Evolutionary conservation across 30 jellyfish, hydroid and myxozoan species (phyloP).

Genomic region (Calvadosia cruxmelitensis): DNA sequence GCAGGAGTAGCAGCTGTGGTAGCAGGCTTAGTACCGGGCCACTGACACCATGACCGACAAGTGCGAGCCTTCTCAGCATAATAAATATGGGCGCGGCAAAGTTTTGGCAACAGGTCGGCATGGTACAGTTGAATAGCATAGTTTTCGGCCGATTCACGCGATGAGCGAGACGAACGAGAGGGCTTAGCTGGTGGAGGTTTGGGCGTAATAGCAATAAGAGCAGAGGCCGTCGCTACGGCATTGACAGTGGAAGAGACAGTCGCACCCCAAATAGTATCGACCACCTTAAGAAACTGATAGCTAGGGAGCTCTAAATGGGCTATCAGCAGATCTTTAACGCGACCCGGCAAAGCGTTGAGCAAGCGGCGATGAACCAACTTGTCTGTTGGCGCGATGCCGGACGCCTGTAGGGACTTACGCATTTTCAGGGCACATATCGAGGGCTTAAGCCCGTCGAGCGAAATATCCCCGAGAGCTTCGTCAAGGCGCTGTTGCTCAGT

Average conservation of each 20-base stretch:
- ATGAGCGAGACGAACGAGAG: not conserved
- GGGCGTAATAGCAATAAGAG: not conserved
- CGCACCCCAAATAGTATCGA: not conserved
- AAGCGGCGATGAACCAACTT: not conserved
- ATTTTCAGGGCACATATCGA: not conserved
- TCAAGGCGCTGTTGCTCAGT: conserved; percentile 1
- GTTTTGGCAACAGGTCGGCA: not conserved
- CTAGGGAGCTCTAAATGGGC: not conserved
- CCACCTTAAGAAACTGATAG: not conserved
- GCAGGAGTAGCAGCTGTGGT: not conserved
- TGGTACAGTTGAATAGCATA: not conserved
- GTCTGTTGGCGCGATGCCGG: not conserved
- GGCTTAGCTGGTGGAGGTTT: not conserved
- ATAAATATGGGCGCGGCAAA: not conserved
- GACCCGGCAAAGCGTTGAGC: not conserved
- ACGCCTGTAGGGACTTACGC: not conserved
- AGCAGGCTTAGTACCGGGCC: conserved; percentile 1
- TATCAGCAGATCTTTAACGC: not conserved
- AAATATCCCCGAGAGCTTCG: not conserved
- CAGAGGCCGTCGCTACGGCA: not conserved
- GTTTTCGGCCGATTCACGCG: not conserved
- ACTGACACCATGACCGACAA: not conserved
- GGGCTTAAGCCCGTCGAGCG: not conserved
- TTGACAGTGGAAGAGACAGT: not conserved
- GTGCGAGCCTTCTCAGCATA: not conserved